phyloP scores from a whole-genome alignment of 2,113 vertebrate species.

The Barbus barbus region DNA sequence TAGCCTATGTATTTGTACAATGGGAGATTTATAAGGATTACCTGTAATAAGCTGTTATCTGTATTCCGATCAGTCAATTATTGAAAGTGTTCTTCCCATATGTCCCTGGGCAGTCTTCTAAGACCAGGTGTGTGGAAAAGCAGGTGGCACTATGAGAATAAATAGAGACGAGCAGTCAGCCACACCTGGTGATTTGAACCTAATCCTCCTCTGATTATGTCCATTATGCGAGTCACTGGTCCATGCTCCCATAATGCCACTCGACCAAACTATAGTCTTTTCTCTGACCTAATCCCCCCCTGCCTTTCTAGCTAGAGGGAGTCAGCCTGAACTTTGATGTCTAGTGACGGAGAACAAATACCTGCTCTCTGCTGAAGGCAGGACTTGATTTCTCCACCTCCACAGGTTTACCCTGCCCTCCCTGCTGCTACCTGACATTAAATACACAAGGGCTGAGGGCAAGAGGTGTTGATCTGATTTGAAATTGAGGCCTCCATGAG shows the following conservation, averaged over 20 bases:
- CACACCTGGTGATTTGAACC: conserved; percentile 45
- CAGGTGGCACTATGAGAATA: conserved; percentile 38
- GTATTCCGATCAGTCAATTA: conserved; percentile 24
- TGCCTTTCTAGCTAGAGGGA: conserved; percentile 16
- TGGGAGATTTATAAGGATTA: background rate
- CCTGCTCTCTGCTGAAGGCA: conserved; percentile 30
- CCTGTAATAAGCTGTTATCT: conserved; percentile 10
- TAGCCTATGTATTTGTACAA: background rate
- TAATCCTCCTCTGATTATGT: conserved; percentile 42
- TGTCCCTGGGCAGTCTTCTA: background rate
- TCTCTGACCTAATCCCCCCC: conserved; percentile 33
- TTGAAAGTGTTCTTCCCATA: background rate
- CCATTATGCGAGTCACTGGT: conserved; percentile 47
- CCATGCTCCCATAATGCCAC: conserved; percentile 32
- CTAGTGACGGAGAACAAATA: conserved; percentile 51
- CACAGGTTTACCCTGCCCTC: conserved; percentile 1
- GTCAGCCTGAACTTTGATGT: conserved; percentile 46
- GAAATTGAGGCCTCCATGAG: conserved; percentile 15
- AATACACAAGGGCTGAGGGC: conserved; percentile 8
- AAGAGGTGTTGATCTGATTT: background rate
- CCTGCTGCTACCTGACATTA: background rate
- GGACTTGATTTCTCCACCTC: conserved; percentile 24
- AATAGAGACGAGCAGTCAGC: conserved; percentile 23
- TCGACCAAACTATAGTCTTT: conserved; percentile 38
- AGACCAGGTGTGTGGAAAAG: conserved; percentile 40